Base-by-base conservation (phyloP, 1,140 invertebrate species). In the Cepaea nemoralis region DNA sequence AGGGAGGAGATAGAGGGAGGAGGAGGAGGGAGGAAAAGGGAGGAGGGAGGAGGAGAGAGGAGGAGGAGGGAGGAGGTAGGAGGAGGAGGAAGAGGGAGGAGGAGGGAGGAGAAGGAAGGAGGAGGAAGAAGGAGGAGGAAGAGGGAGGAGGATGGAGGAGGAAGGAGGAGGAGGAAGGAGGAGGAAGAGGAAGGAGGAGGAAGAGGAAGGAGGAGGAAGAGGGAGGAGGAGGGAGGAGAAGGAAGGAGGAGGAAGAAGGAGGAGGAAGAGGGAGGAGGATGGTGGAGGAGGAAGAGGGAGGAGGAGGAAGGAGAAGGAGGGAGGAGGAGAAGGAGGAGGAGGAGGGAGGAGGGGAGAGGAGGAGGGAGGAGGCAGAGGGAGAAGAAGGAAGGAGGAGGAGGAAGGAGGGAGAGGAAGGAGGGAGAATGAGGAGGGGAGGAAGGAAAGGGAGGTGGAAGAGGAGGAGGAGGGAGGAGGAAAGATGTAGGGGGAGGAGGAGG, bases 31-130 rank as follows among this genome's bases (percentile, higher is more conserved):
- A 50, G 48, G 73, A 6, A 71, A 27, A 69, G 63, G 69, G 77
- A 79, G 63, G 69, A 69, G 73, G 42, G 27, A 3, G 31, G 66
- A 80, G 69, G 55, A 1, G 73, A n/a, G 73, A 39, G 35, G 69
- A 80, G 67, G 37, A n/a, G n/a, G n/a, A n/a, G n/a, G n/a, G 19
- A 75, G 42, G 42, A 45, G 42, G 19, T 8, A 45, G 8, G 42
- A 45, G 42, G 42, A 45, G 19, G 42, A 10, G 42, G 19, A 19
- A 45, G 42, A 45, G 42, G 19, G 42, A 45, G 19, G 42, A 19
- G 19, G 42, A 10, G 19, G 8, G 19, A 10, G 19, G 19, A 19
- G 19, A 19, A 10, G 19, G 19, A 19, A 10, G 42, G 8, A 19
- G 42, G 42, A 45, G 42, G 19, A 19, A 45, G 8, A 19, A 19